Evolutionary conservation across 2,888 invertebrate species (phyloP), one percentile per base, ranked within the genome.

Genomic region (Rotaria macrura): DNA sequence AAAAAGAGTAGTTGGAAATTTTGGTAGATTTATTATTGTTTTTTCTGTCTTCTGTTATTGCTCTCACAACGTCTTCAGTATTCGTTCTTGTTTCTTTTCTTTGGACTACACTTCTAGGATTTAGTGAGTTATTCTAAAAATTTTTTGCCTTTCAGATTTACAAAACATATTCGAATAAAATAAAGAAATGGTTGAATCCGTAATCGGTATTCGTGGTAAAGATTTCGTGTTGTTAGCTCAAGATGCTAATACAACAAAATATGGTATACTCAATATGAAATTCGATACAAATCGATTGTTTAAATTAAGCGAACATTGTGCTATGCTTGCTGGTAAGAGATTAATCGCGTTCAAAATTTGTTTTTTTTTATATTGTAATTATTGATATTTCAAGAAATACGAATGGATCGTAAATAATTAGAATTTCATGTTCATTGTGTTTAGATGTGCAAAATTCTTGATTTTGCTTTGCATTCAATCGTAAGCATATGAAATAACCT

Each of bases 171-270:
- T 47, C 14, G 47, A 47, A 47, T 12, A 47, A 47, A 47, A 14
- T 14, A 47, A 47, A 47, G 14, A 55, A 55, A 55, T 74, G 74
- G 74, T 74, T 40, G 97, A 97, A 93, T 96, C 95, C 90, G 92
- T 96, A 88, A 93, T 97, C 89, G 97, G 97, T 89, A 94, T 97
- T 89, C 94, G 94, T 91, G 96, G 95, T 89, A 94, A 94, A 89
- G 95, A 96, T 92, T 97, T 95, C 91, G 95, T 95, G 38, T 93
- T 97, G 91, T 93, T 97, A 88, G 96, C 96, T 17, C 94, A 96
- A 6, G 97, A 97, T 92, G 95, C 94, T 92, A 94, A 95, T 87
- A 74, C 74, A 9, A 74, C 74, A 74, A 74, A 74, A 74, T 74
- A 74, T 74, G 74, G 74, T n/a, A 74, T 74, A 25, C 43, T 74